These are phyloP conservation scores for Synanthedon tipuliformis DNA, from an alignment of 2,888 invertebrate genomes.

Conservation along the genomic window DNA sequence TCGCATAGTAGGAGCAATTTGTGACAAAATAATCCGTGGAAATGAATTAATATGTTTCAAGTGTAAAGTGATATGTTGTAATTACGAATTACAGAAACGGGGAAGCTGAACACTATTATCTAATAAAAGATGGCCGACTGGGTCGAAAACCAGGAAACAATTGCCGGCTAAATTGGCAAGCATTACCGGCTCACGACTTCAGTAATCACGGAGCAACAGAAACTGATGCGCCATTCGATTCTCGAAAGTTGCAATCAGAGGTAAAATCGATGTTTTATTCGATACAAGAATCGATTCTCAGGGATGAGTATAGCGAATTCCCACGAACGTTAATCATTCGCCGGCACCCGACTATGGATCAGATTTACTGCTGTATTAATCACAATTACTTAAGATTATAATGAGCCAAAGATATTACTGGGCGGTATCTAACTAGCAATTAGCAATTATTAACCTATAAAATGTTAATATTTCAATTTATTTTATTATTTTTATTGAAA, in stretches of 20 bases:
- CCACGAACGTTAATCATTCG: constrained; percentile 31
- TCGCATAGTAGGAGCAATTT: too few species aligned
- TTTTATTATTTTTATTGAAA: too few species aligned
- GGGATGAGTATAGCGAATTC: constrained; percentile 18
- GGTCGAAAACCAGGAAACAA: constrained; percentile 6
- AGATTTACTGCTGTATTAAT: background rate
- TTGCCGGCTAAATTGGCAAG: constrained; percentile 6
- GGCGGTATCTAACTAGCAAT: too few species aligned
- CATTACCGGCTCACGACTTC: constrained; percentile 14
- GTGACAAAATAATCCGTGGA: too few species aligned
- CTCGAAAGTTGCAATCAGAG: background rate
- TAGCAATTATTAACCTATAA: too few species aligned
- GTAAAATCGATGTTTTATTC: background rate
- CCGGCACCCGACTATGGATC: constrained; percentile 22
- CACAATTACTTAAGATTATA: background rate
- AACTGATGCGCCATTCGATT: background rate
- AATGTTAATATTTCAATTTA: too few species aligned
- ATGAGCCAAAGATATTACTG: background rate
- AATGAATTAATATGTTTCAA: too few species aligned
- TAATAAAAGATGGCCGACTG: constrained; percentile 2
- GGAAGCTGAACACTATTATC: too few species aligned
- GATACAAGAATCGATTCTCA: constrained; percentile 12
- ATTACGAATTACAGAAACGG: too few species aligned
- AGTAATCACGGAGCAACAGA: constrained; percentile 11
- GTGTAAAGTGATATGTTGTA: too few species aligned